Conservation (phyloP, 2,888 invertebrate genomes). For the Ceriagrion tenellum region DNA sequence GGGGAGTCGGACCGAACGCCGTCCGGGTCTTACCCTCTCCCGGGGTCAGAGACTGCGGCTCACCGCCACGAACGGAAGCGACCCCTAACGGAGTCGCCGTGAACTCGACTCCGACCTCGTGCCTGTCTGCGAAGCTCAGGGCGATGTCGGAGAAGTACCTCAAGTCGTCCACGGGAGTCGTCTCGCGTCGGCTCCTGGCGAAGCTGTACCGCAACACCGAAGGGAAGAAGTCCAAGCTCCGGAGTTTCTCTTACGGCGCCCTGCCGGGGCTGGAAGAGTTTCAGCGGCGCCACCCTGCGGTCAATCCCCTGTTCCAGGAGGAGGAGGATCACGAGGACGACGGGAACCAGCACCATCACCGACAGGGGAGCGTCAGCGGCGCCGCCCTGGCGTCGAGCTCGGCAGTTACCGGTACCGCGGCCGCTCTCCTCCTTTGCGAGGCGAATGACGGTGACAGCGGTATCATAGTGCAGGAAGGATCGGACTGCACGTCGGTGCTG, state of each 20-base stretch:
- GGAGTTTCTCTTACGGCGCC: constrained; percentile 88
- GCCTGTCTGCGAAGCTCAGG: constrained; percentile 85
- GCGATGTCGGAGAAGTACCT: constrained; percentile 88
- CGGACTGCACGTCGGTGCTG: constrained; percentile 84
- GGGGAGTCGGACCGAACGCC: not conserved
- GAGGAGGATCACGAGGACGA: constrained; percentile 74
- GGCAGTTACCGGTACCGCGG: constrained; percentile 58
- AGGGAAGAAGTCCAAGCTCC: constrained; percentile 76
- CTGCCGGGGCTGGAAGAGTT: constrained; percentile 87
- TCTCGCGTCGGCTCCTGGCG: constrained; percentile 81
- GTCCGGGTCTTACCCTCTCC: constrained; percentile 23
- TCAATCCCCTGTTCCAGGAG: constrained; percentile 83
- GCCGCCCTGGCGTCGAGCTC: not conserved
- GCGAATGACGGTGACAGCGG: constrained; percentile 86
- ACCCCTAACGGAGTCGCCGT: not conserved
- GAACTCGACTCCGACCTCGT: constrained; percentile 79
- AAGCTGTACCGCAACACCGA: constrained; percentile 81
- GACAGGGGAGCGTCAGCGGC: constrained; percentile 56
- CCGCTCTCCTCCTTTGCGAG: constrained; percentile 71
- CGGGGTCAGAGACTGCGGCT: not conserved
- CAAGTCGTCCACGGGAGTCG: constrained; percentile 83
- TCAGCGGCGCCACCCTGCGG: constrained; percentile 77
- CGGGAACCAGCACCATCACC: not conserved
- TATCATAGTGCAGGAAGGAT: constrained; percentile 86
- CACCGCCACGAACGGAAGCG: not conserved